Conservation (phyloP, 2,113 vertebrate genomes). For the Caracal caracal region DNA sequence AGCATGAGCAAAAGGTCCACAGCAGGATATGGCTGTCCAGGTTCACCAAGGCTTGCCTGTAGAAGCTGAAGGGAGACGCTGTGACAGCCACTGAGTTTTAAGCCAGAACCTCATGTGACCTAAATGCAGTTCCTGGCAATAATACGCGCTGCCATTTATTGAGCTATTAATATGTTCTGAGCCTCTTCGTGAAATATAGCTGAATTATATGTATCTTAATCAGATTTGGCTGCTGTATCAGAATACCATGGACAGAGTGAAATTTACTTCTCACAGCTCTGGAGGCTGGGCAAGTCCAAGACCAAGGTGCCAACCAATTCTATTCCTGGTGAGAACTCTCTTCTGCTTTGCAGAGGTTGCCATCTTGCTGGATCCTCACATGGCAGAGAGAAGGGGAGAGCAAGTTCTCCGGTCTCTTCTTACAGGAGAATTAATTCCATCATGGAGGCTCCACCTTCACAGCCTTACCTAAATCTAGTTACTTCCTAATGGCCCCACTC, state of each 20-base stretch:
- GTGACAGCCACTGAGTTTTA: neutral
- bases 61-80: fast-evolving
- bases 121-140: neutral
- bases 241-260: neutral
- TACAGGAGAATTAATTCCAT: neutral
- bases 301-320: neutral
- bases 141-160: neutral
- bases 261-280: neutral
- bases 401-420: neutral
- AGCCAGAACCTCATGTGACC: neutral
- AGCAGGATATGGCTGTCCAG: neutral
- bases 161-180: neutral
- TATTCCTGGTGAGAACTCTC: neutral
- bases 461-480: neutral
- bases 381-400: neutral
- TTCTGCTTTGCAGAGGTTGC: neutral
- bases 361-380: neutral
- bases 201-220: neutral
- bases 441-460: neutral
- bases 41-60: neutral
- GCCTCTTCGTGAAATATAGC: neutral
- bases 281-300: neutral
- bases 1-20: neutral
- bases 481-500: neutral
- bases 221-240: neutral